A percentile compares a stretch with the other conserved stretches of the same genome.
These are phyloP conservation scores for Pachycephala philippinensis DNA, from an alignment of 2,113 vertebrate genomes.

Conservation along the genomic window DNA sequence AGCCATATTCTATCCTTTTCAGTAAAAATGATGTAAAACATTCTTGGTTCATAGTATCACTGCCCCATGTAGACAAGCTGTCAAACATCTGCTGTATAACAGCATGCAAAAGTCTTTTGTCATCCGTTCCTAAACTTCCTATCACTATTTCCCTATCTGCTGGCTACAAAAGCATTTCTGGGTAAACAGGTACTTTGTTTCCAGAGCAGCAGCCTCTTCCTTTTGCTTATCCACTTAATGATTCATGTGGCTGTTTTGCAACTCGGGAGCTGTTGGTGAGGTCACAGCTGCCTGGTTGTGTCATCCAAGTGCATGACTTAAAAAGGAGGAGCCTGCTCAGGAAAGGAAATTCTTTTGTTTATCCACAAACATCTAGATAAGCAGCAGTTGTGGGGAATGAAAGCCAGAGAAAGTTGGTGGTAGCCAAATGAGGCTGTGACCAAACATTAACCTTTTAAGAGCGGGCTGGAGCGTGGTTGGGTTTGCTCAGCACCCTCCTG, in stretches of 20 bases:
- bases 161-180: neutral
- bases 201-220: neutral
- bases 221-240: neutral
- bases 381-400: neutral
- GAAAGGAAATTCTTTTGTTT: neutral
- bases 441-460: neutral
- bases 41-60: neutral
- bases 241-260: neutral
- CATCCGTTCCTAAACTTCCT: neutral
- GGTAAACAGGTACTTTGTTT: neutral
- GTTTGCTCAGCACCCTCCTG: neutral
- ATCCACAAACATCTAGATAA: neutral
- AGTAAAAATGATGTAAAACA: neutral
- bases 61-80: neutral
- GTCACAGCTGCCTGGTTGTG: neutral
- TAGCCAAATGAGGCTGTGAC: neutral
- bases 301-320: neutral
- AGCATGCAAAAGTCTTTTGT: neutral
- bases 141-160: neutral
- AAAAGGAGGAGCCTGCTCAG: neutral
- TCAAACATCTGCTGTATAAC: neutral
- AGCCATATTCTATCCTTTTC: neutral
- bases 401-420: neutral
- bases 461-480: rapidly evolving
- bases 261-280: neutral